Base-by-base conservation (phyloP, 2,113 vertebrate genomes). In the Podiceps cristatus region DNA sequence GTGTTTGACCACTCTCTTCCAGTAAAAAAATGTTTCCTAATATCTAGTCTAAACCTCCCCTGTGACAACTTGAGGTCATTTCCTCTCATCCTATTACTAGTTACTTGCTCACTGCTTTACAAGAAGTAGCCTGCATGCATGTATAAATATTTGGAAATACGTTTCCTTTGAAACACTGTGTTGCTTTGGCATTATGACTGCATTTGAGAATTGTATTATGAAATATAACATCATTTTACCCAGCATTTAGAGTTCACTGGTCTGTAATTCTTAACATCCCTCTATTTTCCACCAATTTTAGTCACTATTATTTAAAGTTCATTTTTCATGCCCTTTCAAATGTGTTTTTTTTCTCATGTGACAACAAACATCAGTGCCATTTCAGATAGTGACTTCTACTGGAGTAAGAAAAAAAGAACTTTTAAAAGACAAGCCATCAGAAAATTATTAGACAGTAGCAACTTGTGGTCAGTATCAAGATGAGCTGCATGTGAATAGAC, bases 191-290 rank as follows among this genome's bases (percentile, higher is more conserved):
- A 94, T 94, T 94, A 83, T 35, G 31, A 73, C 63, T 33, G 7
- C 59, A 18, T 9, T 94, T 91, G n/a, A 94, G 58, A 87, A 35
- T 85, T 91, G 50, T 40, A 76, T 73, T 90, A 74, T 94, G 91
- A 97, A 91, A 88, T 52, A 69, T 50, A 96, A 91, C 63, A 91
- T 93, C 81, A 90, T 79, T 91, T 94, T 96, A 88, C 23, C 52
- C 63, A 87, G 80, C 9, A 10, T 80, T 94, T 90, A 93, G 77
- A 94, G 93, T 87, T 96, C 96, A 97, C 33, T 89, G 86, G 76
- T 95, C 91, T 96, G 91, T 60, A 95, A 93, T 95, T 94, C 76
- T 88, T 93, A 96, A 77, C 84, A 96, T 68, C 80, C 40, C 47
- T 79, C n/a, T 82, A 68, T 78, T 93, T 95, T 85, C 84, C 81